These are phyloP conservation scores for Formicarius rufipectus DNA, from an alignment of 2,113 vertebrate genomes.

Conservation along the genomic window DNA sequence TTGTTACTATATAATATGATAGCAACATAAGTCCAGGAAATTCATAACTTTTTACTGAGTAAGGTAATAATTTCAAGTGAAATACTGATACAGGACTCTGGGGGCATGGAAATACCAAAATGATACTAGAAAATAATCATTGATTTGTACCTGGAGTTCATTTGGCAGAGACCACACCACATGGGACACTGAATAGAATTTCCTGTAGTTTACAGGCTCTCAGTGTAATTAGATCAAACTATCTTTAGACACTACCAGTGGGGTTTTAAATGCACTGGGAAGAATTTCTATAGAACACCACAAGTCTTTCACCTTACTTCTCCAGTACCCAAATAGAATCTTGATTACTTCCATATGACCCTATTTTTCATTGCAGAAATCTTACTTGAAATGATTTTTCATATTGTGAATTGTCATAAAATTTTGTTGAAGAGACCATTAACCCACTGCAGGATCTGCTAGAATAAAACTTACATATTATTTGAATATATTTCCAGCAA, in stretches of 20 bases:
- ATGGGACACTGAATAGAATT: not conserved
- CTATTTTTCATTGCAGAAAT: not conserved
- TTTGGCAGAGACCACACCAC: not conserved
- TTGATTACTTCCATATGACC: not conserved
- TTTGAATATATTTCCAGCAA: not conserved
- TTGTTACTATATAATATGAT: not conserved
- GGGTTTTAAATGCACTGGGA: not conserved
- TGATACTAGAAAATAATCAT: not conserved
- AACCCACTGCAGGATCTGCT: not conserved
- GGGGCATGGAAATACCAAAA: not conserved
- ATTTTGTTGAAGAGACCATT: not conserved
- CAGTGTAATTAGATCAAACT: not conserved
- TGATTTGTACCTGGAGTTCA: not conserved
- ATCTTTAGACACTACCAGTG: not conserved
- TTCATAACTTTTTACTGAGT: not conserved
- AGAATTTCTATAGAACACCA: not conserved
- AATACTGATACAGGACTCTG: not conserved
- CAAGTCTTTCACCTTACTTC: not conserved
- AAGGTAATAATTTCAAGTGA: not conserved
- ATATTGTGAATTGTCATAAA: not conserved
- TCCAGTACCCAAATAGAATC: not conserved
- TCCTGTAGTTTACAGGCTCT: not conserved
- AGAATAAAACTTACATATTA: not conserved
- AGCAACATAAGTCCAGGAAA: conserved; percentile 10
- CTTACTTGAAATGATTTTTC: not conserved